These are phyloP conservation scores for Acanthosepion lycidas DNA, from an alignment of 2,888 invertebrate genomes.

Conservation along the genomic window DNA sequence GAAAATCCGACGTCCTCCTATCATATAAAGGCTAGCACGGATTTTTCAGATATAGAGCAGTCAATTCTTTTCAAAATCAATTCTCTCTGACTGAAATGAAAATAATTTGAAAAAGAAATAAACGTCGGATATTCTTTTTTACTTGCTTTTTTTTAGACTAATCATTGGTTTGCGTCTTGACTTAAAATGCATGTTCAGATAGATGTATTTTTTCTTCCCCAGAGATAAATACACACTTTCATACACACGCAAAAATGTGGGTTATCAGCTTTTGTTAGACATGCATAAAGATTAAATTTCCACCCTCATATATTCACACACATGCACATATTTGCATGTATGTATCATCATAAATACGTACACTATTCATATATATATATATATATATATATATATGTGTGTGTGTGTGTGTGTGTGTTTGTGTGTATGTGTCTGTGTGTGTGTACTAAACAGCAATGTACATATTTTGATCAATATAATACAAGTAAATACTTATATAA, in stretches of 20 bases:
- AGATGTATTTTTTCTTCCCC: neutral
- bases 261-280: neutral
- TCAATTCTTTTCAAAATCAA: neutral
- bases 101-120: conserved; percentile 21
- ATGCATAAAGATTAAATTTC: neutral
- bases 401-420: neutral
- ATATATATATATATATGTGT: neutral
- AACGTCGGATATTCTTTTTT: neutral
- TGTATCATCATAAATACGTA: neutral
- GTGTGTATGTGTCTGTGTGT: too few relatives aligned
- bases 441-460: neutral
- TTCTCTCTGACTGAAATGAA: neutral
- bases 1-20: neutral
- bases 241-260: conserved; percentile 11
- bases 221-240: neutral
- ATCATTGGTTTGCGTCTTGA: neutral
- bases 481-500: too few relatives aligned
- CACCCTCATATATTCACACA: neutral
- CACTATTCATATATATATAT: neutral
- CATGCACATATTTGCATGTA: neutral
- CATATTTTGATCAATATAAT: neutral
- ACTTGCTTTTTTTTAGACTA: neutral
- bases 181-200: conserved; percentile 11
- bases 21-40: neutral
- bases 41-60: neutral